Conservation (phyloP, 2,888 invertebrate species). For the Syrista parreyssii region DNA sequence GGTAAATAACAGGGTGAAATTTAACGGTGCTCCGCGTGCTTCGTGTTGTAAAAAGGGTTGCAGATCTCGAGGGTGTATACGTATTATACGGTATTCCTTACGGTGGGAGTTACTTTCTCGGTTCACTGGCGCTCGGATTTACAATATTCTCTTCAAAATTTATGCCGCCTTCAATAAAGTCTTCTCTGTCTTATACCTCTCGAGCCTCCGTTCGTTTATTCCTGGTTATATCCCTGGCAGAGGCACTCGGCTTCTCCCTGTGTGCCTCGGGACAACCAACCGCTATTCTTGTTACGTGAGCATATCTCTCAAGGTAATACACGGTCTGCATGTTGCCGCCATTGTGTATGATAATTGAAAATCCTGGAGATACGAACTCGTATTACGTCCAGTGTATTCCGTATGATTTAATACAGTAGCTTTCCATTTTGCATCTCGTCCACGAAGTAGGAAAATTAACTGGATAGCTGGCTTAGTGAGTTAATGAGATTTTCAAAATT, state of each 20-base stretch:
- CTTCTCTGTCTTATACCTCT: constrained; percentile 28
- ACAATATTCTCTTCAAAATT: constrained; percentile 54
- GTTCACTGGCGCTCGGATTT: constrained; percentile 44
- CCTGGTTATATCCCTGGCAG: constrained; percentile 17
- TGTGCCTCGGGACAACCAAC: constrained; percentile 28
- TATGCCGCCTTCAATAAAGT: constrained; percentile 43
- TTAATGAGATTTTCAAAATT: not conserved
- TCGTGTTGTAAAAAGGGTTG: constrained; percentile 1
- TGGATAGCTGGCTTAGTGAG: not conserved
- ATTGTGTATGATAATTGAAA: constrained; percentile 56
- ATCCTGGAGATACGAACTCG: constrained; percentile 33
- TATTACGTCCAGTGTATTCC: constrained; percentile 18
- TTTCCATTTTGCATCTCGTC: not conserved
- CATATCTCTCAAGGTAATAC: constrained; percentile 41
- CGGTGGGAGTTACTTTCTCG: constrained; percentile 42
- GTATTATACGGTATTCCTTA: not conserved
- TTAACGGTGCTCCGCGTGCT: not conserved
- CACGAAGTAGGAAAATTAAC: not conserved
- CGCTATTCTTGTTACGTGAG: constrained; percentile 24
- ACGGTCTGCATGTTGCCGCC: constrained; percentile 36
- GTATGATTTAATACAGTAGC: not conserved
- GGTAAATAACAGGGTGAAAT: not conserved
- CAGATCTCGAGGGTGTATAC: not conserved
- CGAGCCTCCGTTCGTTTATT: constrained; percentile 17
- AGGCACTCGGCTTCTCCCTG: constrained; percentile 7